Base-by-base conservation (phyloP, 2,888 invertebrate genomes). In the Nasonia oneida region DNA sequence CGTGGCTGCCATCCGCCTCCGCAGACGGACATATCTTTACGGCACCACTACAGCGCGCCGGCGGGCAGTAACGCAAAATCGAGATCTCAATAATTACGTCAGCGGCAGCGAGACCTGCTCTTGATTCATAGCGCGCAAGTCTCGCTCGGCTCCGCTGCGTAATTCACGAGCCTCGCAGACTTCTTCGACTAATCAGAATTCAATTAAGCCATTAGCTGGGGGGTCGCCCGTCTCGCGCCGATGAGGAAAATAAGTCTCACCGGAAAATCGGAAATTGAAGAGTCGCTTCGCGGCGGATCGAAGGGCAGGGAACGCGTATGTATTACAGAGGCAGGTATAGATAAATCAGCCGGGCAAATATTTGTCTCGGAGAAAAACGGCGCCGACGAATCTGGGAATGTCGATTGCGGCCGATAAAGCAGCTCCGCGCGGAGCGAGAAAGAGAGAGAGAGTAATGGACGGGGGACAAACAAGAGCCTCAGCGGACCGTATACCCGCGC, bases 171-270 rank as follows among this genome's bases (percentile, higher is more conserved):
- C 37, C 87, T 88, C 89, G 88, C 89, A 88, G 89, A 90, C 91
- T 90, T 91, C 91, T 92, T 92, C 89, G 90, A 90, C 91, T 93
- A 92, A 93, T 93, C 93, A 93, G 90, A 93, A 92, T 93, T 92
- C 93, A 93, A 93, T 93, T 93, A 93, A 92, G 91, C 92, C 89
- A 89, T 90, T 89, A 89, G 87, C 80, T 18, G 23, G 0, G 70
- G 57, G 67, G 47, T 23, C 5, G 33, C 33, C 14, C 12, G 67
- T 18, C 50, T 67, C 47, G 64, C 3, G 23, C 33, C 23, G 53
- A 53, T 10, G 6, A 23, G 4, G 39, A 57, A 14, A 64, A 78
- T 29, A 29, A 42, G 29, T 64, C 64, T 18, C 39, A 10, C 39
- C n/a, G n/a, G 15, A n/a, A 29, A 37, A 23, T 71, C 29, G 3